Evolutionary conservation across 2,888 invertebrate genomes (phyloP), one percentile per base, ranked within the genome.

Genomic region (Cosmorhoe ocellata): DNA sequence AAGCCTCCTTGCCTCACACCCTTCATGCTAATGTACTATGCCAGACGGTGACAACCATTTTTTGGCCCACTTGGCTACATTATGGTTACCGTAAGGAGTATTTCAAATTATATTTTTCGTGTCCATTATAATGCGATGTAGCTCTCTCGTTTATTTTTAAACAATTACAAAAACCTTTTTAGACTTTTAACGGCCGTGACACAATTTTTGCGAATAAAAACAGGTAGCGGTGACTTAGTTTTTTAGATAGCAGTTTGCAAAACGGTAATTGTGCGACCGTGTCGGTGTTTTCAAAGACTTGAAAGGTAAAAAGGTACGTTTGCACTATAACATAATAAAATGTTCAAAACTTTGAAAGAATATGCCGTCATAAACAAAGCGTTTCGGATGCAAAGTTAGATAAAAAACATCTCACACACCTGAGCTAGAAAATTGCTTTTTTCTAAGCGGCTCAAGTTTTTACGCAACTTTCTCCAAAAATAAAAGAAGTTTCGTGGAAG

Each of bases 391-490:
- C 86, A 89, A 90, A 90, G 84, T 90, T 88, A 90, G 90, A 90
- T 90, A 90, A 90, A 89, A 86, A 90, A 90, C 89, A 88, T 89
- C 89, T 84, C 81, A 89, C 89, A 89, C 90, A 90, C 90, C 90
- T 90, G 90, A 90, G 90, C 87, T 90, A 88, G 90, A 79, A 90
- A 90, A 90, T 90, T 90, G 88, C 90, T 88, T 90, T 90, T 90
- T 89, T 89, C 84, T 85, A 87, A 88, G 81, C 87, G 84, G 82
- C 85, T 83, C 81, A 81, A 84, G 77, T 87, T 89, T 87, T 89
- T 87, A 87, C 87, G 77, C 79, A 87, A 90, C 89, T 90, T 90
- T 90, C 89, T 83, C 78, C 68, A 67, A 74, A 84, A 83, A 90
- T 87, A 89, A 89, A 88, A 84, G 86, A 89, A 90, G 86, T 90